Evolutionary conservation across 1,140 invertebrate species (phyloP), one percentile per base, ranked within the genome.

Genomic region (Drosophila neocordata): DNA sequence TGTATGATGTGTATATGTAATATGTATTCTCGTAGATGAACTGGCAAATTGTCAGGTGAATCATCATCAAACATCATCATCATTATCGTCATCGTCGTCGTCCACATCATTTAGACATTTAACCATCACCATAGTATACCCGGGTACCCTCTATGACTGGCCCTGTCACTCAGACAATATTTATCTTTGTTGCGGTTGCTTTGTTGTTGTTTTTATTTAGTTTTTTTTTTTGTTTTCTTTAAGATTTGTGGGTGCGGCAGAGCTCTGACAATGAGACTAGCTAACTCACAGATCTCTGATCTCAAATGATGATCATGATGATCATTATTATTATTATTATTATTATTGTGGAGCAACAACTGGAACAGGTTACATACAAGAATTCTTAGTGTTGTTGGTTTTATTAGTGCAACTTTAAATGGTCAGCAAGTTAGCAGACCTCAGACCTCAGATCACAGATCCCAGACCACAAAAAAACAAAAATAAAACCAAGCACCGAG

Each of bases 391-490:
- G 71, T 66, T 65, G 59, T 71, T 73, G 72, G 51, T 74, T 74
- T 74, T 66, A 74, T 74, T 57, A 61, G 70, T 73, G 70, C 72
- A 74, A 74, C 73, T 71, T 73, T 15, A 74, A 62, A 56, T 20
- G 34, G 18, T 72, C 58, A 61, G 63, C 69, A 65, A 56, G 34
- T 56, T 1, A 52, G 35, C 22, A 4, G n/a, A n/a, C n/a, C n/a
- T n/a, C 44, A 57, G 69, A 38, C 37, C 69, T 37, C 67, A 71
- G 24, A 51, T 1, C 57, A 6, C 18, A 27, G 24, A 35, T 27
- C 35, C 34, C 31, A 41, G 35, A 13, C 9, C 27, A 31, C 27
- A 31, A 31, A 31, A 31, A 31, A 31, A 1, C 1, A 31, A 31
- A 31, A 31, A 31, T 4, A 31, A 31, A 31, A 31, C 18, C 57